These are phyloP conservation scores for Spialia ferax DNA, from an alignment of 2,888 invertebrate species.

Conservation along the genomic window DNA sequence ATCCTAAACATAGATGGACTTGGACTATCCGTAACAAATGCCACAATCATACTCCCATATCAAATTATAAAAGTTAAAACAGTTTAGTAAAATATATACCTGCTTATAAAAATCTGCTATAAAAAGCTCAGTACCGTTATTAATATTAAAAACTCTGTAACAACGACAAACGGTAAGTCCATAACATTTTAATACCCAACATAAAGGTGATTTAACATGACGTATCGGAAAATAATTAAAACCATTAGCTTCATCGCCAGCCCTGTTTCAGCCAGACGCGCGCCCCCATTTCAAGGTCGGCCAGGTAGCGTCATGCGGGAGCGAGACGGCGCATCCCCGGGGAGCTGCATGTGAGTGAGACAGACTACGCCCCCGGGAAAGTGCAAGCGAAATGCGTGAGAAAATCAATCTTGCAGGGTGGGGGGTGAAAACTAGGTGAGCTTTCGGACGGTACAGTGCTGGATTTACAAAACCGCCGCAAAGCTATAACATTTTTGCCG, in stretches of 20 bases:
- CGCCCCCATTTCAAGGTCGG: slow-evolving; percentile 82
- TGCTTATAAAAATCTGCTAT: too few species aligned
- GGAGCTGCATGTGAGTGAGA: slow-evolving; percentile 27
- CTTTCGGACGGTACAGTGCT: slow-evolving; percentile 50
- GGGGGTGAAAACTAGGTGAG: slow-evolving; percentile 80
- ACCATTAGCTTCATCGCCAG: slow-evolving; percentile 34
- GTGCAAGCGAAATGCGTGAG: slow-evolving; percentile 83
- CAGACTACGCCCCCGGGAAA: slow-evolving; percentile 66
- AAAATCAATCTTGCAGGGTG: slow-evolving; percentile 86
- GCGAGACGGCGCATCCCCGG: slow-evolving; percentile 57
- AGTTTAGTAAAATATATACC: too few species aligned
- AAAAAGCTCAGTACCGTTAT: not conserved
- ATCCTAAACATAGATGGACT: too few species aligned
- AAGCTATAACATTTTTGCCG: too few species aligned
- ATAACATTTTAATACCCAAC: not conserved
- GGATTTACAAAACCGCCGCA: too few species aligned
- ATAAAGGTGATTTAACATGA: not conserved
- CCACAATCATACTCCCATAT: too few species aligned
- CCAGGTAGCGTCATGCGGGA: slow-evolving; percentile 63
- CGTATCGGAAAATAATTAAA: slow-evolving; percentile 1
- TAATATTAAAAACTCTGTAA: not conserved
- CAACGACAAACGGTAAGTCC: too few species aligned
- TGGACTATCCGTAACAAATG: too few species aligned
- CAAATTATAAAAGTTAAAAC: too few species aligned
- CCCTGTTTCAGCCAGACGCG: slow-evolving; percentile 58